Base-by-base conservation (phyloP, 2,113 vertebrate species). In the Sphyrna mokarran region DNA sequence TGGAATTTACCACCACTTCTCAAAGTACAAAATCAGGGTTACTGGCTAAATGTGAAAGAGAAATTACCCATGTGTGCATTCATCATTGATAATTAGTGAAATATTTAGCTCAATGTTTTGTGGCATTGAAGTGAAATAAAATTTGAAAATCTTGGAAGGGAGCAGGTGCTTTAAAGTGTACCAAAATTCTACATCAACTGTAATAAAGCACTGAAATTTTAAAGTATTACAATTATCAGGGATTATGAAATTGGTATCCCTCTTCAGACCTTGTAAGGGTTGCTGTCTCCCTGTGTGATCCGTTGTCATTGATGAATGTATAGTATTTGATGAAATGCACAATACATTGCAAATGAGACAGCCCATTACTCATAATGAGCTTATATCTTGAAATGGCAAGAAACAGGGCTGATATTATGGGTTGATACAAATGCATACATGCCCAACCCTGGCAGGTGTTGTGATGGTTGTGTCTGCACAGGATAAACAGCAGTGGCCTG, bases 301-400 rank as follows among this genome's bases (percentile, higher is more conserved):
- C 69, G 72, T 54, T 29, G 26, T 95, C 94, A 33, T 54, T 76
- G 94, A 95, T 95, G 48, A 72, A 95, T 66, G 89, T 61, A 66
- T 93, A 61, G 58, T 58, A 43, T 95, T 95, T 95, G 63, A 94
- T 95, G 94, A 95, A 33, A 48, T 95, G 94, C 68, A 72, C 69
- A 76, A 76, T 95, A 95, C 94, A 95, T 95, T 95, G 69, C 94
- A 54, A 95, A 72, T 95, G 68, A 95, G 68, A 95, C 94, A 95
- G 94, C 23, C 23, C 69, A 95, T 95, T 72, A 72, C 69, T 95
- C 69, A 95, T 54, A 95, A 95, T 95, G 94, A 95, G 40, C 69
- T 95, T 68, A 95, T 95, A 95, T 33, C 94, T 95, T 29, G 23
- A 95, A 95, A 95, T 95, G 22, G 94, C 69, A 13, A 93, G 61